These are phyloP conservation scores for Poecilobothrus nobilitatus DNA, from an alignment of 2,888 invertebrate genomes.

Conservation along the genomic window DNA sequence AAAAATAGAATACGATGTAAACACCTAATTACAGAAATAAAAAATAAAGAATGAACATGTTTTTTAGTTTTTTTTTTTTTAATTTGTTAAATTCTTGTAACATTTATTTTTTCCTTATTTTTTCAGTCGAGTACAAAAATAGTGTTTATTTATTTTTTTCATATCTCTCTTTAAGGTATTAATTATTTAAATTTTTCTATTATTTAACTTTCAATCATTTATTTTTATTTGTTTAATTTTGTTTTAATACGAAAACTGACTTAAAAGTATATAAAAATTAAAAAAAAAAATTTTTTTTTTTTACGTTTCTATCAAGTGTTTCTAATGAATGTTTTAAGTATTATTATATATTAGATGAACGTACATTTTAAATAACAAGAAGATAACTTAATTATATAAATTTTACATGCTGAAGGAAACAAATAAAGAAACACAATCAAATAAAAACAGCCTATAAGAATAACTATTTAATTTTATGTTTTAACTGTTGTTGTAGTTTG, in stretches of 20 bases:
- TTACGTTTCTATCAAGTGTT: not conserved
- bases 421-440: not conserved
- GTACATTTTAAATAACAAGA: not conserved
- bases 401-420: not conserved
- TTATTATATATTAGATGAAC: not conserved
- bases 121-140: constrained; percentile 12
- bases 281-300: not conserved
- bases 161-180: not conserved
- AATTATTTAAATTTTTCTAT: not conserved
- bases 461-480: not conserved
- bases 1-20: not conserved
- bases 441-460: not conserved
- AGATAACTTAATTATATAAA: not conserved
- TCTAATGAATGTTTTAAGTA: not conserved
- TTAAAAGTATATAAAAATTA: not conserved
- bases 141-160: constrained; percentile 5
- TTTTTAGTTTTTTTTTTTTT: not conserved
- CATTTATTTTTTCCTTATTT: not conserved
- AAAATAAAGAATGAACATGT: too few relatives aligned
- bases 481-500: not conserved
- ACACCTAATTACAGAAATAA: not conserved
- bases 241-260: not conserved
- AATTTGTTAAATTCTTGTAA: constrained; percentile 2
- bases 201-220: not conserved
- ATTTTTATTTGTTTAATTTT: not conserved